These are phyloP conservation scores for Ceratosolen solmsi DNA, from an alignment of 1,140 invertebrate genomes.

Conservation along the genomic window DNA sequence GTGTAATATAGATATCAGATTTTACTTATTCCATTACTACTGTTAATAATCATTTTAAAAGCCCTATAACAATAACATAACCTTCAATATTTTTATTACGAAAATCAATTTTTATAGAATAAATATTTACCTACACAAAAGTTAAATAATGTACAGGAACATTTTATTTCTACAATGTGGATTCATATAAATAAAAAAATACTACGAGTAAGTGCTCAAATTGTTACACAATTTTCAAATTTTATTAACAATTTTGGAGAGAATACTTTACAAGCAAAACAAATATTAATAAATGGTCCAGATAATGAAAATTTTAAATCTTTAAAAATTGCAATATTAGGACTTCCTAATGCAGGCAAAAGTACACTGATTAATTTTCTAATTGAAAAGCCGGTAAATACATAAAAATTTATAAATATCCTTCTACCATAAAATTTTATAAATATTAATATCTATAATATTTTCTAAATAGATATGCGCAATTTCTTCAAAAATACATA, in stretches of 20 bases:
- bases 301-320: slow-evolving; percentile 62
- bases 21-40: no score
- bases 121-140: no score
- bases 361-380: slow-evolving; percentile 94
- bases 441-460: slow-evolving; percentile 4
- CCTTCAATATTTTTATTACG: neutral
- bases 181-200: slow-evolving; percentile 29
- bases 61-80: neutral
- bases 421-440: slow-evolving; percentile 33
- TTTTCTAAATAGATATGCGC: slow-evolving; percentile 82
- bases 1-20: no score
- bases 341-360: slow-evolving; percentile 93
- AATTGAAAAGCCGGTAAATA: slow-evolving; percentile 82
- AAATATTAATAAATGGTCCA: slow-evolving; percentile 39
- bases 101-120: no score
- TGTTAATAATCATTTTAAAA: no score
- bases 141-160: no score
- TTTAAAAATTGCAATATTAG: slow-evolving; percentile 90
- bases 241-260: slow-evolving; percentile 42
- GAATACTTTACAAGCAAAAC: slow-evolving; percentile 32
- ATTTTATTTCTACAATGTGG: slow-evolving; percentile 33
- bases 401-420: slow-evolving; percentile 36
- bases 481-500: slow-evolving; percentile 91
- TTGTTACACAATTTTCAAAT: slow-evolving; percentile 38
- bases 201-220: neutral